Percentiles rank a stretch among this genome's conserved stretches.
These are phyloP conservation scores for Epistrophella euchroma DNA, from an alignment of 2,888 invertebrate species.

Conservation along the genomic window DNA sequence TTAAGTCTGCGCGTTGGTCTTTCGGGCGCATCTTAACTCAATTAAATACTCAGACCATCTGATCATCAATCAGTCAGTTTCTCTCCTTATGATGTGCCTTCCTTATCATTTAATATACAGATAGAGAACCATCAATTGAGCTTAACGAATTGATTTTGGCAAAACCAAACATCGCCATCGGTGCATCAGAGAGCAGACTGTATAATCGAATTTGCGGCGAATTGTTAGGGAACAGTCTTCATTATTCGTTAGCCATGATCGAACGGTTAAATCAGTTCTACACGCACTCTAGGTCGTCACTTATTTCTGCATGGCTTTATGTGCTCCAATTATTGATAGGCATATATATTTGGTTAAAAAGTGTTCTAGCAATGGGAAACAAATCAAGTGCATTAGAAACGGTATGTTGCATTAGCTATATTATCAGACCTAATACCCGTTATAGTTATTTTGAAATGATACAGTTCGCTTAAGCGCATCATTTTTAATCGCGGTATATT, in stretches of 20 bases:
- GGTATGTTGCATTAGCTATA: slow-evolving; percentile 41
- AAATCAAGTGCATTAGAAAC: slow-evolving; percentile 45
- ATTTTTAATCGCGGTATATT: slow-evolving; percentile 20
- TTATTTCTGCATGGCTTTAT: slow-evolving; percentile 52
- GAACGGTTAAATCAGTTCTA: slow-evolving; percentile 72
- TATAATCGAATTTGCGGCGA: slow-evolving; percentile 60
- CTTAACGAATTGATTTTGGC: slow-evolving; percentile 35
- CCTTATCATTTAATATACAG: slow-evolving; percentile 25
- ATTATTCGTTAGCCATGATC: slow-evolving; percentile 66
- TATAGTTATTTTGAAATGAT: slow-evolving; percentile 1
- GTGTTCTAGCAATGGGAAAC: slow-evolving; percentile 59
- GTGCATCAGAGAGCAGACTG: slow-evolving; percentile 4
- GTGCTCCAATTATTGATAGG: slow-evolving; percentile 52
- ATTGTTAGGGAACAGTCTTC: slow-evolving; percentile 62
- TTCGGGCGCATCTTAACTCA: slow-evolving; percentile 29
- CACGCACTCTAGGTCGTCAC: slow-evolving; percentile 57
- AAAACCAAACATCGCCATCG: slow-evolving; percentile 14
- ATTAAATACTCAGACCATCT: slow-evolving; percentile 13
- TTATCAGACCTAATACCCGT: not conserved
- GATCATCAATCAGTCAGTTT: slow-evolving; percentile 4
- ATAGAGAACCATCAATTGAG: slow-evolving; percentile 30
- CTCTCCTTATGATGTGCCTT: not conserved
- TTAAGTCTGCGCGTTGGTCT: slow-evolving; percentile 21
- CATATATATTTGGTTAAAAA: slow-evolving; percentile 58
- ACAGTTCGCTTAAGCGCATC: slow-evolving; percentile 24